phyloP scores from a whole-genome alignment of 2,113 vertebrate species.

The Nothoprocta pentlandii region DNA sequence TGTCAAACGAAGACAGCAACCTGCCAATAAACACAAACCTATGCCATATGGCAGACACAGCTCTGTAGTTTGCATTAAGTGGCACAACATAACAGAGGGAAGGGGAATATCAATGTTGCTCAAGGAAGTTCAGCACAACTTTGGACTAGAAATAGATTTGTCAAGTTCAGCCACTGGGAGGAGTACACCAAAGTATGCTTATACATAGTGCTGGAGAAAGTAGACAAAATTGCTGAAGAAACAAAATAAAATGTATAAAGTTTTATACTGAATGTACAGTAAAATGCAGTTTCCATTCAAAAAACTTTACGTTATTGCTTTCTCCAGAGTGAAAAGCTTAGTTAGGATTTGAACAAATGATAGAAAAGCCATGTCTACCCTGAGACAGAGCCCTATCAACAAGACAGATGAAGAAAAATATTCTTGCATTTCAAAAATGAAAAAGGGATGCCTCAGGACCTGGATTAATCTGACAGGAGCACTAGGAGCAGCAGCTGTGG shows the following conservation, averaged over 20 bases:
- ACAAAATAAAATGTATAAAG: not conserved
- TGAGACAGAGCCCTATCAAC: not conserved
- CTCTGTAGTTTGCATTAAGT: not conserved
- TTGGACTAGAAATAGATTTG: not conserved
- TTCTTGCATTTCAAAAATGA: not conserved
- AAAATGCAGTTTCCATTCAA: not conserved
- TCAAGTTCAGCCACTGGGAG: not conserved
- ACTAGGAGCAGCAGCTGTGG: fast-evolving
- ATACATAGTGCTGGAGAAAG: not conserved
- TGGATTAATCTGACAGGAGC: not conserved
- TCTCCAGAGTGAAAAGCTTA: not conserved
- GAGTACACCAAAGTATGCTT: not conserved
- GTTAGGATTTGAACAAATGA: not conserved
- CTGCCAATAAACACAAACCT: not conserved
- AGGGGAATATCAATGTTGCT: not conserved
- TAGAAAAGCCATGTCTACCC: fast-evolving
- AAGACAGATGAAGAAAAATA: not conserved
- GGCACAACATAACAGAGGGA: not conserved
- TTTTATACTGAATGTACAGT: not conserved
- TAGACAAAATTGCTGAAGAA: not conserved
- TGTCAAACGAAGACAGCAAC: not conserved
- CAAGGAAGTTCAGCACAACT: not conserved
- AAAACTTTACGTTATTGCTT: not conserved
- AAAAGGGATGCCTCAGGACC: not conserved
- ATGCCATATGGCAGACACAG: not conserved